Conservation (phyloP, 2,113 vertebrate species). For the Antechinus flavipes region DNA sequence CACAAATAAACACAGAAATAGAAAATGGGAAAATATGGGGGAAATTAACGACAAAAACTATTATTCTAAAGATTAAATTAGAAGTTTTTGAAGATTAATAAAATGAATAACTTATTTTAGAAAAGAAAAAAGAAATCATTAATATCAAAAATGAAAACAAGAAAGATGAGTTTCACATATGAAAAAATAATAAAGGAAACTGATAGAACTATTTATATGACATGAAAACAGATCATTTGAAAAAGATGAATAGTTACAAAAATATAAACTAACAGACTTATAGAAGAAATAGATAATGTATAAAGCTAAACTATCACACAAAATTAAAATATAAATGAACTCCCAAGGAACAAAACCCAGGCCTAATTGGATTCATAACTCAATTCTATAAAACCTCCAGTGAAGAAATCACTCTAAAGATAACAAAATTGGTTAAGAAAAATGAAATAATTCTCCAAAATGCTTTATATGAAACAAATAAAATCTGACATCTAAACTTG, state of each 20-base stretch:
- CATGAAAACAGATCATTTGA: background rate
- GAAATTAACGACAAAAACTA: background rate
- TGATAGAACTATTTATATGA: background rate
- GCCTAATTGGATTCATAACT: background rate
- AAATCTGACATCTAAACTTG: background rate
- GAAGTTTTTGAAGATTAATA: background rate
- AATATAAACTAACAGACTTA: background rate
- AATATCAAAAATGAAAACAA: background rate
- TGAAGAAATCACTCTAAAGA: background rate
- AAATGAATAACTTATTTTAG: background rate
- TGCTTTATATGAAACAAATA: background rate
- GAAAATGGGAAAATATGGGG: background rate
- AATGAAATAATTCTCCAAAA: background rate
- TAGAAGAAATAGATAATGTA: background rate
- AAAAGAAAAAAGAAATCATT: background rate
- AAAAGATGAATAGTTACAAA: background rate
- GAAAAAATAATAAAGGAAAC: background rate
- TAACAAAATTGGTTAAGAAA: background rate
- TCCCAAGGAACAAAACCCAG: background rate
- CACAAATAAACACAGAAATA: background rate
- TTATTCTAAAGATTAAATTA: background rate
- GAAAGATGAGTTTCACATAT: background rate
- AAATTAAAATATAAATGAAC: background rate
- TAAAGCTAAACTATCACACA: background rate
- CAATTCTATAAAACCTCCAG: background rate